Evolutionary conservation across 2,888 invertebrate genomes (phyloP), one percentile per base, ranked within the genome.

Genomic region (Agonopterix arenella): DNA sequence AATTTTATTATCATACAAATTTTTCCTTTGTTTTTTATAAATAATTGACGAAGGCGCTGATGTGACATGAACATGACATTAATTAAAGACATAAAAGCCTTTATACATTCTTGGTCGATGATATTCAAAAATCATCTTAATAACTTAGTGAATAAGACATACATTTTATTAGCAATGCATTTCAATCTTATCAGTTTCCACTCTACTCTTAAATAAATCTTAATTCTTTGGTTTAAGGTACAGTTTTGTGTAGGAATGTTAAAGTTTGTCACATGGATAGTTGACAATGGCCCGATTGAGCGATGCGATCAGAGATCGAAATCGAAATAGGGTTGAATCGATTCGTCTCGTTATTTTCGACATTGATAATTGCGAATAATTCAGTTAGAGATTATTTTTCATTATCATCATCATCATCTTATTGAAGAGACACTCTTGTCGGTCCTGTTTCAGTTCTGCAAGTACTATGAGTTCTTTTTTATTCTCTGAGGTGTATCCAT

Each of bases 271-370:
- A 48, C 47, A 37, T 46, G 36, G 52, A 47, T 50, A 9, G 55
- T 54, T 57, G 57, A 57, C 57, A 57, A 57, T 50, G 55, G 49
- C 48, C 45, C 51, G 57, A 57, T 55, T 54, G 55, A 57, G 52
- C 53, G 57, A 57, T 55, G 50, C 52, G 55, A 54, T 57, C 54
- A 40, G 38, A 50, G 54, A 55, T 55, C 45, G 38, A 43, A 36
- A 52, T 57, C 52, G 54, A 50, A 47, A 48, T 46, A 11, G 45
- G 48, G 43, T 49, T 52, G 51, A 53, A 52, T 43, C 55, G 52
- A 47, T 54, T 55, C 47, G 46, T 51, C 51, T 54, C 52, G 53
- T 57, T 57, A 56, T 54, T 50, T 51, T 40, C 13, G 55, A 57
- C 57, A 51, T 51, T 55, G 51, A 52, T 50, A 11, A 40, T 28